Base-by-base conservation (phyloP, 2,888 invertebrate species). In the Chromoteleia sp. region DNA sequence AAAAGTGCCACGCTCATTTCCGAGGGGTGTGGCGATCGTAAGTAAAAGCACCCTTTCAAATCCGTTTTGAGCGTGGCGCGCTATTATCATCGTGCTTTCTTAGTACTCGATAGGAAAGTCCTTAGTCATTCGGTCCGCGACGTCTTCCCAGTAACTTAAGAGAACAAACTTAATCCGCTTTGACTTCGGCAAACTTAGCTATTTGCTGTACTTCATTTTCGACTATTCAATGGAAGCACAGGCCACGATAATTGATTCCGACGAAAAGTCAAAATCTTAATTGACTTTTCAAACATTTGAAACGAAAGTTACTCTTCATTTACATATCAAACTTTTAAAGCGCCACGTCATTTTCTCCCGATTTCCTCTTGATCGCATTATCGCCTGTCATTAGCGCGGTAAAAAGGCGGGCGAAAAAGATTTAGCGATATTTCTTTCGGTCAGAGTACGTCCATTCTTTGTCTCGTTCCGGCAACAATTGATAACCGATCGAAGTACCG, bases 401-500 rank as follows among this genome's bases (percentile, higher is more conserved):
- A 8, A 39, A 39, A 39, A 39, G 12, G 39, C 8, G 2, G 1
- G 2, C 6, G 39, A n/a, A 39, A 39, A 39, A 12, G 39, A 12
- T 12, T 39, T 39, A 39, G 3, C 39, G 39, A 14, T 39, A 12
- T 39, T 39, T 52, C 43, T 68, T 68, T 39, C 25, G n/a, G 6
- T 41, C 19, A 14, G 33, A 25, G 19, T 61, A 29, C 41, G 45
- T 61, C 36, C 52, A 45, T 50, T 58, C 50, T 58, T 70, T 33
- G 58, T 59, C 17, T 45, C 48, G 36, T 48, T 25, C 58, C 70
- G 70, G 65, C 52, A 68, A 76, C 76, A 76, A 76, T 61, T 61
- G 76, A 58, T 68, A 54, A 68, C 59, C 76, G 68, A 76, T 76
- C 67, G 52, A 76, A 76, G 61, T 77, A 52, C 68, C 61, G 70